A percentile compares a stretch with the other conserved stretches of the same genome.
phyloP scores from a whole-genome alignment of 2,797 vertebrate species.

The Sebastes reedi region DNA sequence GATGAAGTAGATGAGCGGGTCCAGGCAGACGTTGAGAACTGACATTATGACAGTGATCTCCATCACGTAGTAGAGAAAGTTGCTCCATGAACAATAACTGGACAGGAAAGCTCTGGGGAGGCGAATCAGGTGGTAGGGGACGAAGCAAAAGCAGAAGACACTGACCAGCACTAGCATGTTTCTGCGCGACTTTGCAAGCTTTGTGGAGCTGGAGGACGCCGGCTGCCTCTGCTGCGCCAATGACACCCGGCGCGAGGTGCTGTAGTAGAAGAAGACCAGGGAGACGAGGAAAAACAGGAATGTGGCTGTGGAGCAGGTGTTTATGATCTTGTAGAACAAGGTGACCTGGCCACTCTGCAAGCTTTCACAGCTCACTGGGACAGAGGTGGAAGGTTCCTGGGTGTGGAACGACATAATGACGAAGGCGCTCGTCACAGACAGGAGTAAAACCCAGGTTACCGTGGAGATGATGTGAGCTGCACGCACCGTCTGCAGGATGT shows the following conservation, averaged over 20 bases:
- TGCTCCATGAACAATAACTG: background rate
- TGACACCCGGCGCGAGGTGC: constrained; percentile 53
- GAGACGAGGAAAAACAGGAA: constrained; percentile 68
- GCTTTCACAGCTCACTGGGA: constrained; percentile 26
- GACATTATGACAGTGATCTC: constrained; percentile 68
- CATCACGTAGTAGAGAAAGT: constrained; percentile 66
- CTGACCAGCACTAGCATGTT: constrained; percentile 77
- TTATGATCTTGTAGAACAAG: constrained; percentile 53
- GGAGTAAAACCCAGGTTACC: constrained; percentile 69
- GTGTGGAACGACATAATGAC: constrained; percentile 46
- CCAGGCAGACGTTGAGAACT: constrained; percentile 77
- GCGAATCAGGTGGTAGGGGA: constrained; percentile 79
- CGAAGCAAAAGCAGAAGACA: constrained; percentile 80
- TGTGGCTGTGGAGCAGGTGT: constrained; percentile 41
- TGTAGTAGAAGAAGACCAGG: constrained; percentile 72
- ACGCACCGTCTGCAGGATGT: constrained; percentile 55
- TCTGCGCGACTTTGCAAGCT: constrained; percentile 63
- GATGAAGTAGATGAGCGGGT: constrained; percentile 81
- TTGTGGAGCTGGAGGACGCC: constrained; percentile 21
- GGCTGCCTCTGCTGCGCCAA: constrained; percentile 29
- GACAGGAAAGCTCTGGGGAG: constrained; percentile 62
- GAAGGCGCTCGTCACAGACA: constrained; percentile 34
- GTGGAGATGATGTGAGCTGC: constrained; percentile 52
- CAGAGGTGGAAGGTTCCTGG: fast-evolving
- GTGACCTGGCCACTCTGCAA: constrained; percentile 35